Base-by-base conservation (phyloP, 2,113 vertebrate genomes). In the Malaclemys terrapin region DNA sequence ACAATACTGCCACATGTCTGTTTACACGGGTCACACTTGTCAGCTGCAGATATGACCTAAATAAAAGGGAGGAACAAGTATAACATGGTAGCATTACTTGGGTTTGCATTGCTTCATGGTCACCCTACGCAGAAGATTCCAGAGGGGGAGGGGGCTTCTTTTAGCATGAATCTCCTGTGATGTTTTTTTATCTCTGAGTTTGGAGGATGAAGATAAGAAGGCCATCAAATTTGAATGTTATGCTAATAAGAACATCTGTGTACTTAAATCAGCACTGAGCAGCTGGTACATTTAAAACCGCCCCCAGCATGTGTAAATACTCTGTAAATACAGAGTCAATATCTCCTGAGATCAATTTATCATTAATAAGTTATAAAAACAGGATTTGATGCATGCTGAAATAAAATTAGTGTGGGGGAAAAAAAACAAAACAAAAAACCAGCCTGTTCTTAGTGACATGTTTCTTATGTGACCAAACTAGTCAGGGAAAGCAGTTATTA, bases 251-350 rank as follows among this genome's bases (percentile, higher is more conserved):
- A 97, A 97, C 96, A 98, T 91, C 95, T 97, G 96, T 89, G 95
- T 90, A 78, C 89, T 97, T 96, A 95, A 91, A 95, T 85, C 89
- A 94, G 95, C 54, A 5, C 83, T 1, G 94, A 97, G 96, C 95
- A 97, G 94, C 96, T 97, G 97, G 92, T 25, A 91, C 87, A 87
- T 89, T 90, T 91, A 95, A 95, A 97, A 96, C 94, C 97, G 94
- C 96, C 96, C 83, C 94, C 89, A 91, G 95, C 94, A 84, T 76
- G 57, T 95, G 95, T 97, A 92, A 95, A 86, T 85, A 93, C 88
- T 96, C 93, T 95, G 96, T 97, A 97, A 97, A 97, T 96, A 97
- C 91, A 97, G 91, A 98, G 94, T 91, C 95, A 96, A 84, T 95
- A 96, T 94, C 97, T 96, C 96, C 89, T 6, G 96, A 96, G 96